These are phyloP conservation scores for Epizoanthus ramosus DNA, from an alignment of 92 coral and sea anemone genomes.

Conservation along the genomic window DNA sequence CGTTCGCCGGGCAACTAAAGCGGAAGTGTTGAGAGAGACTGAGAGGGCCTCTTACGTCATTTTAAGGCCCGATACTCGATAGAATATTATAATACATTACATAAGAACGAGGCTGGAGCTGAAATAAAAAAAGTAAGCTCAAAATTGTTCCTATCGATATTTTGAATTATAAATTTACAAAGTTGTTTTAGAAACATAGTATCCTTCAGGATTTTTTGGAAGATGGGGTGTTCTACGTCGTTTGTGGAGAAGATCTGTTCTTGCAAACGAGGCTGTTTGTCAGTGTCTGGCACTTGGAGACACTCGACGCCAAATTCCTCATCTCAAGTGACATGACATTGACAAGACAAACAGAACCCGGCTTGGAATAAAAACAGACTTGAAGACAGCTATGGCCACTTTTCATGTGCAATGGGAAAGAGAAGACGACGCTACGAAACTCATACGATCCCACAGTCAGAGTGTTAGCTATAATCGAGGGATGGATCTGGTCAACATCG, in stretches of 20 bases:
- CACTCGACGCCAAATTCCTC: slow-evolving; percentile 22
- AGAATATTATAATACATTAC: too few species aligned
- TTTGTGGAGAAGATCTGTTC: background rate
- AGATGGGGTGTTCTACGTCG: too few species aligned
- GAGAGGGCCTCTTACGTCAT: too few species aligned
- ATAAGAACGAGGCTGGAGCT: too few species aligned
- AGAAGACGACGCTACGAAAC: slow-evolving; percentile 24
- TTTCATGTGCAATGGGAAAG: slow-evolving; percentile 37
- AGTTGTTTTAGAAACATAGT: too few species aligned
- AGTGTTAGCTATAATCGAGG: slow-evolving; percentile 68
- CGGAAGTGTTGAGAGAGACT: too few species aligned
- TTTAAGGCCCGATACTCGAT: too few species aligned
- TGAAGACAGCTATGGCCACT: slow-evolving; percentile 28
- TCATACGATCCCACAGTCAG: slow-evolving; percentile 56
- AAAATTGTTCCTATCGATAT: too few species aligned
- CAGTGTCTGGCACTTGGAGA: background rate
- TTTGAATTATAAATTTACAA: too few species aligned
- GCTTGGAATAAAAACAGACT: slow-evolving; percentile 25
- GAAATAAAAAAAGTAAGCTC: too few species aligned
- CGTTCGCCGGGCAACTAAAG: too few species aligned
- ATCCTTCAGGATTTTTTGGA: too few species aligned
- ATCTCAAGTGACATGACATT: slow-evolving; percentile 29
- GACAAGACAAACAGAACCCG: background rate
- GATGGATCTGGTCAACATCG: slow-evolving; percentile 67
- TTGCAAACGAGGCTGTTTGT: slow-evolving; percentile 36